Conservation (phyloP, 2,797 vertebrate species). For the Anomalospiza imberbis region DNA sequence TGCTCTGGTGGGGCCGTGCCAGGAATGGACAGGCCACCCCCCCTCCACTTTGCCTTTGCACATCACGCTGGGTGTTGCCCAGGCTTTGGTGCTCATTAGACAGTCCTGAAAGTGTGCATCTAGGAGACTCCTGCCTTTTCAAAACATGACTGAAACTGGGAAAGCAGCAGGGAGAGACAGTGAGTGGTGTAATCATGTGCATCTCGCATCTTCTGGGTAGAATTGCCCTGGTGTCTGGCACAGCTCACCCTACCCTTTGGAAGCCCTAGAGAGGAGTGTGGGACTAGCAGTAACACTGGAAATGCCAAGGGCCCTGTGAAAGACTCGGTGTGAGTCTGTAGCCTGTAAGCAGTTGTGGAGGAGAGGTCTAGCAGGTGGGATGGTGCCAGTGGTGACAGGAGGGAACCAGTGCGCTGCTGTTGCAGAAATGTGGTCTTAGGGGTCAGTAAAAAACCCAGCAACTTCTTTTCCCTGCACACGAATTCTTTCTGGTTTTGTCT, state of each 20-base stretch:
- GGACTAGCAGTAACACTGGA: not conserved
- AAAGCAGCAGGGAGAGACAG: not conserved
- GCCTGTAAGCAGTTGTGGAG: not conserved
- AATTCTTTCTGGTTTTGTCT: not conserved
- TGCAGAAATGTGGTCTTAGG: accelerated
- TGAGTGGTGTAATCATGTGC: accelerated
- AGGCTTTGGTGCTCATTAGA: not conserved
- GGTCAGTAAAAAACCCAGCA: not conserved
- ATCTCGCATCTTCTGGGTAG: not conserved
- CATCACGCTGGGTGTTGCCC: not conserved
- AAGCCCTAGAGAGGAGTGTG: not conserved
- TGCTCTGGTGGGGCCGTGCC: not conserved
- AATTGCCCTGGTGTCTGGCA: not conserved
- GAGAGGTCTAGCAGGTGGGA: not conserved
- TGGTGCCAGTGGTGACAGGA: not conserved
- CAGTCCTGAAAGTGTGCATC: not conserved
- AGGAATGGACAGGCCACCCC: not conserved
- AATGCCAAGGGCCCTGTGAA: not conserved
- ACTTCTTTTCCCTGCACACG: not conserved
- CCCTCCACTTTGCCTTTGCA: not conserved
- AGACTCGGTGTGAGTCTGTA: accelerated
- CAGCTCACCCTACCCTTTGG: not conserved
- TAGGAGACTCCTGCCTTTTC: not conserved
- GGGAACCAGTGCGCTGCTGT: not conserved
- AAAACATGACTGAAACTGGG: not conserved